Base-by-base conservation (phyloP, 1,140 invertebrate species). In the Wiebesia pumilae region DNA sequence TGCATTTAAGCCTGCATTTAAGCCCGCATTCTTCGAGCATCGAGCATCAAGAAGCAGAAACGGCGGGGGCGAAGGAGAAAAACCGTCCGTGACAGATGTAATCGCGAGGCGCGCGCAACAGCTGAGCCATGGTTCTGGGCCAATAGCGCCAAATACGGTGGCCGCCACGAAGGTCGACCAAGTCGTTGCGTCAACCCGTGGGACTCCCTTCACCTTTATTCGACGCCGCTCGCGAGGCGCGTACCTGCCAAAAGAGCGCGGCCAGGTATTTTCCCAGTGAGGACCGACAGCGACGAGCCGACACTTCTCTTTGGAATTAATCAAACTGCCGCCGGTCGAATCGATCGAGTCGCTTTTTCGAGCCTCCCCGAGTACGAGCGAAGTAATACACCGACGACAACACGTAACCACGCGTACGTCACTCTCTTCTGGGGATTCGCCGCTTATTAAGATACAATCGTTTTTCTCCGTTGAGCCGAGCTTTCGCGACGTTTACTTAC, bases 101-200 rank as follows among this genome's bases (percentile, higher is more conserved):
- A 69, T 81, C 80, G 58, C 24, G 27, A 33, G 14, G 38, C 38
- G 19, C 33, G 27, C 43, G 51, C 27, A 54, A 78, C 71, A 75
- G 71, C 71, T 54, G 77, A 54, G 47, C 38, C 58, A 47, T 38
- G 33, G 51, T 35, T 82, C 65, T 69, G 65, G 65, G 9, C 82
- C 69, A 75, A 73, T 75, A 83, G 69, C 82, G 19, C 82, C 82
- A 83, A 83, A 83, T 83, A 83, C 82, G 82, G 82, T 16, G 82
- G 40, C 35, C 14, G 51, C 43, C 19, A 24, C 14, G 67, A 83
- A 83, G 82, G 82, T 83, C 51, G 82, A 12, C 71, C 47, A 83
- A 83, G 38, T 38, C 47, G 47, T 83, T 75, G 71, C 82, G 47
- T 83, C 82, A 83, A 35, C 47, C 14, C 33, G 71, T 75, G 40